Evolutionary conservation across 2,113 vertebrate genomes (phyloP).

Genomic region (Passer domesticus): DNA sequence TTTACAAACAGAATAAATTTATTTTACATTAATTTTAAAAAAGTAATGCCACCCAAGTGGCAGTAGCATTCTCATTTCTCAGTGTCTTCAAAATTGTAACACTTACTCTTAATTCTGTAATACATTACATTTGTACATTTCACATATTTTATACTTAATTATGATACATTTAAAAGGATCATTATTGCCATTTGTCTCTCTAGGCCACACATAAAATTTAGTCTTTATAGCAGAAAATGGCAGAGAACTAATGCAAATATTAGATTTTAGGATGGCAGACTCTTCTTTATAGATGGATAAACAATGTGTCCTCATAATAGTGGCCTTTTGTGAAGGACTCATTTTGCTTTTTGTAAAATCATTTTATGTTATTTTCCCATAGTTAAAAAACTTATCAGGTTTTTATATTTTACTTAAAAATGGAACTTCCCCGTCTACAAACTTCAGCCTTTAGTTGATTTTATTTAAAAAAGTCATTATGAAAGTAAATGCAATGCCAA

Average conservation of each 20-base stretch:
- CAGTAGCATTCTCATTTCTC: neutral
- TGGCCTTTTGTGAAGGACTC: neutral
- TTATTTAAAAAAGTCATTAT: neutral
- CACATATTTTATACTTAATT: neutral
- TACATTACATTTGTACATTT: neutral
- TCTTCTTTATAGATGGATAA: neutral
- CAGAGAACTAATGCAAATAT: neutral
- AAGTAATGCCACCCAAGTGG: neutral
- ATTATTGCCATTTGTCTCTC: neutral
- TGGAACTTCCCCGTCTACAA: neutral
- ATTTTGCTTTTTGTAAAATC: neutral
- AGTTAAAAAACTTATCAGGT: neutral
- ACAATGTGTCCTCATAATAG: neutral
- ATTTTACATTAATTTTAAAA: neutral
- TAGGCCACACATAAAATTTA: neutral
- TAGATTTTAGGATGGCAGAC: neutral
- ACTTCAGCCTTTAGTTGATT: neutral
- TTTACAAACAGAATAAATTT: neutral
- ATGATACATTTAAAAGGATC: neutral
- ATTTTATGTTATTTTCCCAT: neutral
- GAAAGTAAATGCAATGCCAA: neutral
- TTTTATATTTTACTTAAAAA: slow-evolving; percentile 27
- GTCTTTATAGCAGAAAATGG: neutral
- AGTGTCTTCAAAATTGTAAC: neutral
- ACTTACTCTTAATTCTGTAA: neutral